These are phyloP conservation scores for Hyposoter dolosus DNA, from an alignment of 2,888 invertebrate genomes.

Conservation along the genomic window DNA sequence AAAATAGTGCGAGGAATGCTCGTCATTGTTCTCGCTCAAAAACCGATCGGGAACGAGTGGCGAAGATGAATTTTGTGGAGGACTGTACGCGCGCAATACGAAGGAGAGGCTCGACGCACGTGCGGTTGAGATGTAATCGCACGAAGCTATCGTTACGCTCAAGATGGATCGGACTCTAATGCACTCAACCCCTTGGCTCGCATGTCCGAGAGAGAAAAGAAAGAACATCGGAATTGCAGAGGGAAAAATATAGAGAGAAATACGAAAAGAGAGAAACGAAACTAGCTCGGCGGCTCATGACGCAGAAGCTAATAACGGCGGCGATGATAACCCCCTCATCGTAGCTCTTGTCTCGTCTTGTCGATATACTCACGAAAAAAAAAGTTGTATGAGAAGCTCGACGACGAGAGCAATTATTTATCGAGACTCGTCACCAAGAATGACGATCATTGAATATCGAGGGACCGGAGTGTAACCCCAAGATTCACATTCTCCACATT, in stretches of 20 bases:
- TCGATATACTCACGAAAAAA: conserved; percentile 1
- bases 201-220: conserved; percentile 13
- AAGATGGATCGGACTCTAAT: conserved; percentile 71
- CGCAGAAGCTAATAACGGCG: conserved; percentile 49
- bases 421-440: conserved; percentile 35
- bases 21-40: not conserved
- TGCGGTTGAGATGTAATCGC: conserved; percentile 70
- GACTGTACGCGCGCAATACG: conserved; percentile 52
- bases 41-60: conserved; percentile 38
- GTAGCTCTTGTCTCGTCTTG: conserved; percentile 19
- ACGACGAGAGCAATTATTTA: conserved; percentile 51
- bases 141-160: conserved; percentile 69
- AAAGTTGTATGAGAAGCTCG: conserved; percentile 8
- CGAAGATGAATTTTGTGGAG: conserved; percentile 53
- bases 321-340: conserved; percentile 51
- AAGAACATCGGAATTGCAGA: conserved; percentile 7
- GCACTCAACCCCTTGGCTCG: conserved; percentile 54
- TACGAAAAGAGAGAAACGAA: conserved; percentile 34
- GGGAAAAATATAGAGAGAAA: not conserved
- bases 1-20: conserved; percentile 24
- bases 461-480: conserved; percentile 26
- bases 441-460: conserved; percentile 24
- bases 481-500: conserved; percentile 24
- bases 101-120: conserved; percentile 63
- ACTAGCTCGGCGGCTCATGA: conserved; percentile 32